Base-by-base conservation (phyloP, 2,888 invertebrate species). In the Calameuta pallipes region DNA sequence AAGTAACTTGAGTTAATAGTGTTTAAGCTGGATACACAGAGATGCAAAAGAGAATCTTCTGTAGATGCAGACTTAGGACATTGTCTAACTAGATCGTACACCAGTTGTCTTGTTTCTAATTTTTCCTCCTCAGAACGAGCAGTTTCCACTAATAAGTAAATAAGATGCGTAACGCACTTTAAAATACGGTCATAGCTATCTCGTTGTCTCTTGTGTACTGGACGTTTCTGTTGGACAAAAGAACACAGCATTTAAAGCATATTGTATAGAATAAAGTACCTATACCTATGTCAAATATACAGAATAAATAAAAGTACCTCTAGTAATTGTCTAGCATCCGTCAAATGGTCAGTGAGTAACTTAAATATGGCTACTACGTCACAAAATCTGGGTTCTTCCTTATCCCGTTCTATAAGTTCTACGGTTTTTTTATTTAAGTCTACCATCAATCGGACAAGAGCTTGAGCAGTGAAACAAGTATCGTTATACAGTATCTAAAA, bases 381-480 rank as follows among this genome's bases (percentile, higher is more conserved):
- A 37, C 92, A 92, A 89, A 95, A 96, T 82, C 93, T 92, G 23
- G 96, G 94, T 73, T 93, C 92, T 76, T 92, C 92, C 81, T 92
- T 93, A 76, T 93, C 92, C 85, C 92, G 92, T 84, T 90, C 90
- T 83, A 92, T 91, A 73, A 92, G 92, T 85, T 93, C 93, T 79
- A 93, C 91, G 33, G 93, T 93, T 82, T 94, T 94, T 81, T 93
- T 93, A 86, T 94, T 94, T 86, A 95, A 93, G 91, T 96, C 96
- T 85, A 97, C 93, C 94, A 97, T 96, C 81, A 97, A 94, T 85
- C 97, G 94, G 80, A 97, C 96, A 76, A 98, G 93, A 34, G 97
- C 97, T 92, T 97, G 96, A 79, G 97, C 96, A 77, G 97, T 95
- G 92, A 97, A 97, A 90, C 96, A 95, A 74, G 97, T 96, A 92